Base-by-base conservation (phyloP, 2,888 invertebrate species). In the Coenonympha glycerion region DNA sequence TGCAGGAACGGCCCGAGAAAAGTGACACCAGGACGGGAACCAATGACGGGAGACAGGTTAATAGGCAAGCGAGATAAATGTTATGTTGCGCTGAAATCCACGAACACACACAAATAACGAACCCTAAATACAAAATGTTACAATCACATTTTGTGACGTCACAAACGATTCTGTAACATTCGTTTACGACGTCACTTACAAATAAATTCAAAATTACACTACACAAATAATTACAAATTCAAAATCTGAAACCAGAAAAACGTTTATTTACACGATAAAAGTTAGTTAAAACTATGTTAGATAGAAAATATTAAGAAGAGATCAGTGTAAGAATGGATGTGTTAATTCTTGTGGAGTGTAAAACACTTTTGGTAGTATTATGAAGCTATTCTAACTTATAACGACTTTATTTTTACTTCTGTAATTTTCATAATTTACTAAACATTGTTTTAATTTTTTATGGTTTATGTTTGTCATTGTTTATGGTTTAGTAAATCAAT, bases 241-340 rank as follows among this genome's bases (percentile, higher is more conserved):
- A 80, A 54, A 79, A 77, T 85, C 86, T 86, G 86, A 79, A 87
- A 72, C 73, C 83, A 79, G 79, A 76, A 75, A 80, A 80, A 86
- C 73, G 71, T 81, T 85, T 86, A 86, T 86, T 84, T 86, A 86
- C 85, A 87, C 79, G 72, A 76, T 79, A 79, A 80, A 77, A 82
- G 73, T 84, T 81, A 80, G 76, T 74, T 81, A 83, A 74, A 62
- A 74, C 84, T 84, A 85, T 76, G 71, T 85, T 83, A 86, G 84
- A 86, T 75, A 85, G 84, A 81, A 85, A 87, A 85, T 85, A 82
- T 82, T 77, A 84, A 79, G 82, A 84, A 79, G 83, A 85, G 83
- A 79, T 49, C 53, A 63, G 60, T 66, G 51, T 59, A 21, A 26
- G 30, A 9, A 13, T 24, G 6, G n/a, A 28, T 11, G 34, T 19